Base-by-base conservation (phyloP, 2,888 invertebrate genomes). In the Phania funesta region DNA sequence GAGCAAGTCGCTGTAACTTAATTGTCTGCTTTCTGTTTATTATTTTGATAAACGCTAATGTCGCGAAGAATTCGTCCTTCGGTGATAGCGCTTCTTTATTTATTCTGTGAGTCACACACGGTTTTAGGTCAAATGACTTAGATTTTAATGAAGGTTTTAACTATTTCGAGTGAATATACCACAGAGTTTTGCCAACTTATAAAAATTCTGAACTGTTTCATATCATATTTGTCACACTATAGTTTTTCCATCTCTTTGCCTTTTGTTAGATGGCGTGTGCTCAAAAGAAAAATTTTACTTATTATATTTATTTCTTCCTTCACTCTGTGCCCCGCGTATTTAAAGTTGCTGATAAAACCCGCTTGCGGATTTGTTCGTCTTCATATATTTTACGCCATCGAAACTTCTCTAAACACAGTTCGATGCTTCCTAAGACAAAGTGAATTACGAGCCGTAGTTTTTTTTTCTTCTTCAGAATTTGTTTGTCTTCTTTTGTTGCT, bases 251-350 rank as follows among this genome's bases (percentile, higher is more conserved):
- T 44, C 9, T 6, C 7, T 26, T 20, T 64, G 52, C 58, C 65
- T 54, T 65, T 9, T 18, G 48, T 65, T 50, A 60, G 26, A 38
- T 80, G 60, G 80, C 76, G 44, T 80, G 75, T 76, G 80, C 68
- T 80, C 52, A 41, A 50, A 75, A 56, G 60, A 22, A n/a, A n/a
- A 44, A 67, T 16, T 60, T 60, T 65, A 41, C 41, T 56, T 38
- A 52, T 50, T 54, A 22, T 64, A 46, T 62, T 54, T 26, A 7
- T 70, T 78, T 50, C 41, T 32, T 68, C 22, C 38, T 48, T 11
- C 11, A 22, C n/a, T 73, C 35, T 48, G 24, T 6, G 3, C 16
- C 26, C 9, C 13, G 2, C 20, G 65, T 52, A 13, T 71, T 68
- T 52, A 44, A 67, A n/a, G 44, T 44, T 9, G 9, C 46, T 41